Base-by-base conservation (phyloP, 2,113 vertebrate species). In the Bubo scandiacus region DNA sequence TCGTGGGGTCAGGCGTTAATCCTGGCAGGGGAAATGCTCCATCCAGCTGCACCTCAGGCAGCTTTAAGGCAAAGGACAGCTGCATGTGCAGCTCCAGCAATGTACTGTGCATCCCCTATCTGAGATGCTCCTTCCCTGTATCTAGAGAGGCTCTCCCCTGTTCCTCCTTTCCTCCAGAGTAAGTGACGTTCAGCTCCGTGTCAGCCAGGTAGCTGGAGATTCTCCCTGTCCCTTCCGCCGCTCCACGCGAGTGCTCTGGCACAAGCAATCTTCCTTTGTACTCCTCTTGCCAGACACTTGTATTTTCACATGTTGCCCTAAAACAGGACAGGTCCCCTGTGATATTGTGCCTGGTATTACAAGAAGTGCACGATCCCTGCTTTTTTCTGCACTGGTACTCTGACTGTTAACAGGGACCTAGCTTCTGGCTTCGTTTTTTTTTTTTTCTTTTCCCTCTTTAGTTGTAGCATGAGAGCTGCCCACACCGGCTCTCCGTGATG, bases 241-340 rank as follows among this genome's bases (percentile, higher is more conserved):
- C 29, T 49, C 26, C 23, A 5, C 1, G 0, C 1, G 4, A 59
- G 66, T 0, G 1, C 68, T 22, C 6, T 59, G 29, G 34, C 68
- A 43, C 2, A 5, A 68, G 29, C 45, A 11, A 23, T 7, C 7
- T 9, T 38, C 18, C 71, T 77, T 58, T n/a, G 65, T 84, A 7
- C 15, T 67, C 4, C 16, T 26, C 81, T 21, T 66, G 54, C 40
- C 49, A 68, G 81, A 65, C 36, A 5, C 75, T 71, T 72, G 40
- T 51, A 32, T 65, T 88, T 55, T 43, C 82, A 40, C 6, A 1
- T 6, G 0, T 54, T 67, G 26, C 45, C 70, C 29, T 36, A 17
- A 74, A 59, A 17, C 20, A 9, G 81, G 72, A 81, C 68, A 59
- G 2, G 30, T 94, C 59, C 72, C 72, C 26, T 52, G 91, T 63